phyloP scores from a whole-genome alignment of 2,797 vertebrate genomes.

The Protosalanx chinensis region DNA sequence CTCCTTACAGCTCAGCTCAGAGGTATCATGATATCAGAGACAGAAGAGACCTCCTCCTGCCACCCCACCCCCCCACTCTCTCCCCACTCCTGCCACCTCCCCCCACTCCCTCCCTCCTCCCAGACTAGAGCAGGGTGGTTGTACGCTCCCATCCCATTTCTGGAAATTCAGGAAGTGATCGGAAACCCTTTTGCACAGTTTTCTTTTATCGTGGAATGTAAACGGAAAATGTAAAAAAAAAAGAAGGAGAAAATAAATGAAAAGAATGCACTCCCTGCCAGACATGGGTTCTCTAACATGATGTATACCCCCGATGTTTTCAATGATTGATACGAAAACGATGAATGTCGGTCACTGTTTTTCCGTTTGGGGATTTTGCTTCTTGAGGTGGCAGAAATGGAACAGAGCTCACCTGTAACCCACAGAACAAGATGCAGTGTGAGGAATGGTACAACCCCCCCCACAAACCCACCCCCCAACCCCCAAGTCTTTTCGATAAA shows the following conservation, averaged over 20 bases:
- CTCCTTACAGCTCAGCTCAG: neutral
- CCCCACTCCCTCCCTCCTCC: slow-evolving; percentile 22
- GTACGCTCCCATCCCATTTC: neutral
- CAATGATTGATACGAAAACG: neutral
- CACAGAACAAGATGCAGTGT: slow-evolving; percentile 13
- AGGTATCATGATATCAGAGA: slow-evolving; percentile 3
- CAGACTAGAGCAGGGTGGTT: slow-evolving; percentile 6
- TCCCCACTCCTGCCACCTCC: slow-evolving; percentile 7
- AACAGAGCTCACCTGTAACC: neutral
- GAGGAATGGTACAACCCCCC: slow-evolving; percentile 26
- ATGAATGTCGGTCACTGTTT: neutral
- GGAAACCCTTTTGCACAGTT: neutral
- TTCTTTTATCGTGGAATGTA: neutral
- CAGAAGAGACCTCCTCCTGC: neutral
- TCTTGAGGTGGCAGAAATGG: neutral
- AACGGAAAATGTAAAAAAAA: neutral
- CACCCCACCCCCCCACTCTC: neutral
- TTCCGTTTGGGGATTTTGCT: slow-evolving; percentile 32
- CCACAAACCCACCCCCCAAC: slow-evolving; percentile 4
- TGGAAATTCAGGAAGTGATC: neutral
- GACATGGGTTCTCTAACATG: neutral
- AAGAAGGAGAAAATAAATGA: neutral
- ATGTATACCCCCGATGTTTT: neutral
- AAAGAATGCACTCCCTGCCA: too few relatives aligned
- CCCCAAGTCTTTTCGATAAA: slow-evolving; percentile 39